These are phyloP conservation scores for Orchesella flavescens DNA, from an alignment of 2,888 invertebrate species.

Conservation along the genomic window DNA sequence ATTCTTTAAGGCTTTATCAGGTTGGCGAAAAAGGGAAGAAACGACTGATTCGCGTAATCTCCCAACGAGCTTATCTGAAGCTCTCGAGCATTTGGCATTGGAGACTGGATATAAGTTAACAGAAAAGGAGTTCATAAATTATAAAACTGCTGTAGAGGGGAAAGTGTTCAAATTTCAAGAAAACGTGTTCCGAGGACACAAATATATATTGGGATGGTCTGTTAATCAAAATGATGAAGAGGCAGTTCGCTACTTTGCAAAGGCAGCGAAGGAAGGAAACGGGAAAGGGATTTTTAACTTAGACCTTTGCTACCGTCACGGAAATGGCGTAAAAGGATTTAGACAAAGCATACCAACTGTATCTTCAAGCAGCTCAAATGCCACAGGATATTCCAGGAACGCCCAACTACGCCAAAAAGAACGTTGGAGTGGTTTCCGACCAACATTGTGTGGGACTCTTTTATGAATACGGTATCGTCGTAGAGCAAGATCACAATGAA, in stretches of 20 bases:
- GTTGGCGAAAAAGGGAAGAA: conserved; percentile 28
- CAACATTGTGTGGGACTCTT: conserved; percentile 42
- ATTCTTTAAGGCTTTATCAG: conserved; percentile 26
- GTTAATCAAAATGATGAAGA: conserved; percentile 30
- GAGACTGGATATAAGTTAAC: background rate
- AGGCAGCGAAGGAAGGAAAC: conserved; percentile 52
- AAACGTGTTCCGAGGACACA: conserved; percentile 23
- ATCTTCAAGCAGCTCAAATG: conserved; percentile 2
- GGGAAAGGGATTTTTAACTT: conserved; percentile 65
- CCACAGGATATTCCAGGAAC: background rate
- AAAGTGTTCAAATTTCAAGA: conserved; percentile 3
- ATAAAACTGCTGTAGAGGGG: background rate
- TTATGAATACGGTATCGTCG: conserved; percentile 25
- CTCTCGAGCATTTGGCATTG: background rate
- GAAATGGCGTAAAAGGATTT: conserved; percentile 50
- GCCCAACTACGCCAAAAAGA: background rate
- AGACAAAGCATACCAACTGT: background rate
- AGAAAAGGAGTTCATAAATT: background rate
- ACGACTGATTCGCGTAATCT: conserved; percentile 34
- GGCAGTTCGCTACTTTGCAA: conserved; percentile 51
- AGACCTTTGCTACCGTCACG: conserved; percentile 29
- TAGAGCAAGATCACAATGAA: background rate
- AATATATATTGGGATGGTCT: background rate
- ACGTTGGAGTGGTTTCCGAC: conserved; percentile 41
- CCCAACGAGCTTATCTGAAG: background rate